phyloP scores from a whole-genome alignment of 2,113 vertebrate genomes.

The Leucopsar rothschildi region DNA sequence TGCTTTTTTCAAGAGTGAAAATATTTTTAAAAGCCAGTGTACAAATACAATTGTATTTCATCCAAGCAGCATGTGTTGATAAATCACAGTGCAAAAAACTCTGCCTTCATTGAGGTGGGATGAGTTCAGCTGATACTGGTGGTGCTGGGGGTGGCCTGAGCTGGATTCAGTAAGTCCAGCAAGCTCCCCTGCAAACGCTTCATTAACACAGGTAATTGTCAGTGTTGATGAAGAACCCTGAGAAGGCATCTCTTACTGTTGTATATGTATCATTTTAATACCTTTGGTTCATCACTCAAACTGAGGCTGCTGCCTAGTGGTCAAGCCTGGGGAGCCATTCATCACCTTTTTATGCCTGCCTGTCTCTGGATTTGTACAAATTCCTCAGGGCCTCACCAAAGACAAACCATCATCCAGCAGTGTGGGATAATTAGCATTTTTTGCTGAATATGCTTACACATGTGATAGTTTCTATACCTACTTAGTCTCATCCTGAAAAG shows the following conservation, averaged over 20 bases:
- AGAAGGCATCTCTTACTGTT: neutral
- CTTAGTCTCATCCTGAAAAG: neutral
- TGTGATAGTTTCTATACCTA: neutral
- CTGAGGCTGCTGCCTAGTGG: neutral
- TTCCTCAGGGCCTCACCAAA: neutral
- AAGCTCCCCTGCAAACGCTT: neutral
- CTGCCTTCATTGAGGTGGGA: neutral
- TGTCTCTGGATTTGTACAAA: neutral
- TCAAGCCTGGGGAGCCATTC: neutral
- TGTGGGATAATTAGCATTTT: neutral
- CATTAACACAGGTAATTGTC: neutral
- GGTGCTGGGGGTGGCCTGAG: neutral
- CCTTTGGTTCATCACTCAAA: neutral
- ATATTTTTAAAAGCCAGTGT: neutral
- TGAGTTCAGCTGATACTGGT: neutral
- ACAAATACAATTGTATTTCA: neutral
- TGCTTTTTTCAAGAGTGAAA: conserved; percentile 34
- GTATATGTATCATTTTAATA: neutral
- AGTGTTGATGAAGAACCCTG: neutral
- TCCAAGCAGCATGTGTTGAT: neutral
- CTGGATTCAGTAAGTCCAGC: neutral
- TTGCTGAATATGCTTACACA: neutral
- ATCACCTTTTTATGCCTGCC: neutral
- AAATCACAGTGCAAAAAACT: neutral
- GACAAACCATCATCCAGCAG: neutral